Percentiles rank a stretch among this genome's conserved stretches.
phyloP scores from a whole-genome alignment of 2,888 invertebrate genomes.

The Seladonia tumulorum region DNA sequence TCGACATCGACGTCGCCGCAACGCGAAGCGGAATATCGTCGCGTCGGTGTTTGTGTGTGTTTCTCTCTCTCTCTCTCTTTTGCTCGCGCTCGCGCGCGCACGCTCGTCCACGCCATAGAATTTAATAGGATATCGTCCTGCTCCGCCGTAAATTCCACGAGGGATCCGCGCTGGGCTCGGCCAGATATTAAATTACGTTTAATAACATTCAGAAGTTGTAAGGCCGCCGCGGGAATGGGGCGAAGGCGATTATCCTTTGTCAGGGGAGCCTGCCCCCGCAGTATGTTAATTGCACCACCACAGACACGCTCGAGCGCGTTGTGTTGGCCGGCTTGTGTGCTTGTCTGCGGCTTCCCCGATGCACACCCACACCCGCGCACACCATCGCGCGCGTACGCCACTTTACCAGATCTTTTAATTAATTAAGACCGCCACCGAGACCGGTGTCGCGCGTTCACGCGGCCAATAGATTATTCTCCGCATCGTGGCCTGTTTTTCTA shows the following conservation, averaged over 20 bases:
- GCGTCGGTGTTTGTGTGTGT: neutral
- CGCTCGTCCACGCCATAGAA: conserved; percentile 17
- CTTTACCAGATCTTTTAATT: conserved; percentile 37
- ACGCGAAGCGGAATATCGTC: neutral
- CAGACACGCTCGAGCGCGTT: conserved; percentile 4
- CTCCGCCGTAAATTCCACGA: conserved; percentile 66
- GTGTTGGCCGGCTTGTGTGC: neutral
- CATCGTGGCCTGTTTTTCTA: too few species aligned
- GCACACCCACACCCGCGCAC: neutral
- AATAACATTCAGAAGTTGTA: conserved; percentile 67
- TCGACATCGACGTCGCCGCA: neutral
- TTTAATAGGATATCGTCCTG: conserved; percentile 60
- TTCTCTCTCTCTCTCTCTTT: neutral
- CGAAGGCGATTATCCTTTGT: conserved; percentile 58
- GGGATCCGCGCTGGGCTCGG: conserved; percentile 37
- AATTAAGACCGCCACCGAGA: conserved; percentile 44
- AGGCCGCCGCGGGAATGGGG: conserved; percentile 49
- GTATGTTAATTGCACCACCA: conserved; percentile 61
- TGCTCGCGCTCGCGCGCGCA: neutral
- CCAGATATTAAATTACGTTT: conserved; percentile 74
- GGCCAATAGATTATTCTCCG: neutral
- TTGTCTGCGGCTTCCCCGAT: neutral
- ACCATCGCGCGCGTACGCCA: neutral
- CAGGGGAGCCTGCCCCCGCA: conserved; percentile 53
- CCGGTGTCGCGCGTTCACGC: conserved; percentile 24